Conservation (phyloP, 2,113 vertebrate genomes). For the Phyllostomus hastatus region DNA sequence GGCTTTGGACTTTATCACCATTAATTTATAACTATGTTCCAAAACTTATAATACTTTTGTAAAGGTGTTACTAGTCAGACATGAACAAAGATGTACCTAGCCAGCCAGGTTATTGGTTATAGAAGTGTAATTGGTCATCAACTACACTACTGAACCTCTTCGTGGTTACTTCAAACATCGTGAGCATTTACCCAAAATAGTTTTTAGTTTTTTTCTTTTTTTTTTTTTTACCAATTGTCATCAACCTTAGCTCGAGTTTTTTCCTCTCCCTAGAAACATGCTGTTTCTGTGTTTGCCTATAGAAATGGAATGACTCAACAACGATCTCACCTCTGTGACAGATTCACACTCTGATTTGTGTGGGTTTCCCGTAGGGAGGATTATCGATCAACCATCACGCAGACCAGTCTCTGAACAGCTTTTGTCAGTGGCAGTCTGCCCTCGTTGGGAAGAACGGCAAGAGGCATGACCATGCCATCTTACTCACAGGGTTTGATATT, state of each 20-base stretch:
- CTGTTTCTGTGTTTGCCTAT: background rate
- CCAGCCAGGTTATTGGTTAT: background rate
- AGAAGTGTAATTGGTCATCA: background rate
- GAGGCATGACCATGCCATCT: slow-evolving; percentile 94
- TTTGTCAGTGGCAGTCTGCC: slow-evolving; percentile 98
- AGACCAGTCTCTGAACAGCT: slow-evolving; percentile 97
- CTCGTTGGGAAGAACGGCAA: slow-evolving; percentile 93
- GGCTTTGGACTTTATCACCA: background rate
- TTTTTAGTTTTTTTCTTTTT: background rate
- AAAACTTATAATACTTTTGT: background rate
- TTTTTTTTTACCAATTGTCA: background rate
- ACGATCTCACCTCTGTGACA: background rate
- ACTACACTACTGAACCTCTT: background rate
- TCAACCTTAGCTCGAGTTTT: background rate
- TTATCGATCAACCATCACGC: slow-evolving; percentile 94
- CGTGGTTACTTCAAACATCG: background rate
- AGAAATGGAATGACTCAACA: background rate
- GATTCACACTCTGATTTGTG: background rate
- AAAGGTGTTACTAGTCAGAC: background rate
- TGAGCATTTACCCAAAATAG: background rate
- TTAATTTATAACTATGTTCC: background rate
- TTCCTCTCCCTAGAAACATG: background rate
- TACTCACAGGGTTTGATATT: slow-evolving; percentile 97
- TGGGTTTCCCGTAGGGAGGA: slow-evolving; percentile 84
- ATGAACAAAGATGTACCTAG: background rate